Evolutionary conservation across 2,113 vertebrate species (phyloP), one percentile per base, ranked within the genome.

Genomic region (Dascyllus trimaculatus): DNA sequence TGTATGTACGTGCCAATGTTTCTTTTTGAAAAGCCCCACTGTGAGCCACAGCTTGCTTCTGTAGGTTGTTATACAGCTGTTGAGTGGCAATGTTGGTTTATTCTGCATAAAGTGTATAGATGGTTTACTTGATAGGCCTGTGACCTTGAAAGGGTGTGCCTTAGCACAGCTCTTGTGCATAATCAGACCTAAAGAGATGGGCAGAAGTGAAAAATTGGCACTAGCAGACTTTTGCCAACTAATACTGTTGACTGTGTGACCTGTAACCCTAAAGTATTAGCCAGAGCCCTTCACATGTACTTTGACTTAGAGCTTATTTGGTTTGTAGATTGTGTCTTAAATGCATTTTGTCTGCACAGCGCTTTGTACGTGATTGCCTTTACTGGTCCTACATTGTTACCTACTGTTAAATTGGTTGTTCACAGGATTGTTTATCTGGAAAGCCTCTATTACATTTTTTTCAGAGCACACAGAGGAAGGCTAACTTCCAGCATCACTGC

Each of bases 101-200:
- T 45, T 71, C 21, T 48, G 19, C 29, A 43, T 22, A 14, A 64
- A 51, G 35, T 35, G n/a, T 17, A 3, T 22, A 43, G 21, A 60
- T 21, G 79, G 75, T 88, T 80, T 79, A 56, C 56, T 70, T 43
- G 29, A 57, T 11, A 56, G 63, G 68, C 56, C 71, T 17, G n/a
- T 71, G 51, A 85, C 85, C 84, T 89, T 89, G 82, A 86, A 60
- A 65, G 40, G 40, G 29, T 6, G 13, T 58, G 64, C 63, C 71
- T 61, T 67, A 80, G 52, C 26, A 14, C 38, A 58, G 59, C 66
- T 71, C 64, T 61, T 65, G 58, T 72, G 74, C 68, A 80, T 85
- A 82, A 87, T 85, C 66, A 87, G 18, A 75, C 74, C 61, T 73
- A 38, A 53, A 80, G 51, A 58, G 49, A 63, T 52, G 22, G 48